These are phyloP conservation scores for Trachelus stipa DNA, from an alignment of 2,888 invertebrate species.

Conservation along the genomic window DNA sequence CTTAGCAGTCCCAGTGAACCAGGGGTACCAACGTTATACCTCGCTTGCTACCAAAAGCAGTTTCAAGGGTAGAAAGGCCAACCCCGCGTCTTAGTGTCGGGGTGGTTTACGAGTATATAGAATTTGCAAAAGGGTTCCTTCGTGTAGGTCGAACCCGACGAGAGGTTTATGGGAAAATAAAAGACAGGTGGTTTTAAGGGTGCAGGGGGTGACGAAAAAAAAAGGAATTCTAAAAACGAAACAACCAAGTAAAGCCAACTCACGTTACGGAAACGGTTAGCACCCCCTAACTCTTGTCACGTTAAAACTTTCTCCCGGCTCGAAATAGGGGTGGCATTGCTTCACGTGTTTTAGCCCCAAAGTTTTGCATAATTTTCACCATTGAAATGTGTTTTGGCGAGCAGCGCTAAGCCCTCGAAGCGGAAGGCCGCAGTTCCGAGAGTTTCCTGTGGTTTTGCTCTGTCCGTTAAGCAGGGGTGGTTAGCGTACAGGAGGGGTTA, in stretches of 20 bases:
- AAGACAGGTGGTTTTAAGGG: neutral
- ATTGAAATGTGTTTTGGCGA: neutral
- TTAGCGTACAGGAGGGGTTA: neutral
- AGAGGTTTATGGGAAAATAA: neutral
- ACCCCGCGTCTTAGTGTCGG: neutral
- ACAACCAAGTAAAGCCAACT: neutral
- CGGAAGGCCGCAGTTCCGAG: neutral
- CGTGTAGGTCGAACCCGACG: neutral
- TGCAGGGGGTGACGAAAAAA: neutral
- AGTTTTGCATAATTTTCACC: neutral
- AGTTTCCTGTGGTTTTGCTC: neutral
- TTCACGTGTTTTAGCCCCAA: neutral
- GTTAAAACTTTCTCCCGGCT: neutral
- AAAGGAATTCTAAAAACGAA: neutral
- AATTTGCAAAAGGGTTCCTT: neutral
- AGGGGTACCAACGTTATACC: neutral
- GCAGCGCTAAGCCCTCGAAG: neutral
- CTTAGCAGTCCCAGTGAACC: neutral
- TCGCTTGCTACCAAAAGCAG: neutral
- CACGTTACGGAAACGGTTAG: neutral
- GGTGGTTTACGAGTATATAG: neutral
- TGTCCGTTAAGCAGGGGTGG: neutral
- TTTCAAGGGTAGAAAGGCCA: neutral
- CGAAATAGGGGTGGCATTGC: neutral
- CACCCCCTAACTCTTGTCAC: neutral